A percentile compares a stretch with the other conserved stretches of the same genome.
Evolutionary conservation across 2,113 vertebrate genomes (phyloP).

Genomic region (Tyrannus savana): DNA sequence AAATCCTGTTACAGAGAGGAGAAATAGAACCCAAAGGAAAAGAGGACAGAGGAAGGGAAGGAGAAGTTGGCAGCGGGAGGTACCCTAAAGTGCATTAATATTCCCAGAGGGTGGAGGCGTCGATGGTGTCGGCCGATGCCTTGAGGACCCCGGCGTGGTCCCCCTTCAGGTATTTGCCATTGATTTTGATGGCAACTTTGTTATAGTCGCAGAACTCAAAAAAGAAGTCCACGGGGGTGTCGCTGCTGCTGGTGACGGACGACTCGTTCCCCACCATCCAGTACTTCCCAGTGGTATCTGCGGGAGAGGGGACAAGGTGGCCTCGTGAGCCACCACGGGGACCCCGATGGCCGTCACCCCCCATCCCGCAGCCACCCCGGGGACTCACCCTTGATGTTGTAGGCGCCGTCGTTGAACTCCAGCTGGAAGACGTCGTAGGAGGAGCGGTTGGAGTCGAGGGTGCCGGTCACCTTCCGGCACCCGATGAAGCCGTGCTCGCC

Average conservation of each 20-base stretch:
- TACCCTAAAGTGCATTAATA: slow-evolving; percentile 82
- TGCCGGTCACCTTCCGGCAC: slow-evolving; percentile 95
- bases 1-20: slow-evolving; percentile 46
- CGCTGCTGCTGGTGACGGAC: slow-evolving; percentile 94
- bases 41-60: not conserved
- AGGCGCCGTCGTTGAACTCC: slow-evolving; percentile 91
- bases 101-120: slow-evolving; percentile 94
- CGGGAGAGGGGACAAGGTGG: not conserved
- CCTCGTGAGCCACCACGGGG: not conserved
- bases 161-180: slow-evolving; percentile 92
- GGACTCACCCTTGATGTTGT: slow-evolving; percentile 91
- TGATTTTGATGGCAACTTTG: slow-evolving; percentile 93
- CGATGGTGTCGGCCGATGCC: slow-evolving; percentile 89
- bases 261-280: slow-evolving; percentile 94
- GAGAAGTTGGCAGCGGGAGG: not conserved
- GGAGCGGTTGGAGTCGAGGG: slow-evolving; percentile 95
- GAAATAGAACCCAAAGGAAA: slow-evolving; percentile 13
- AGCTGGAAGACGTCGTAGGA: slow-evolving; percentile 95
- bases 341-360: rapidly evolving
- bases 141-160: slow-evolving; percentile 97
- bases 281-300: slow-evolving; percentile 97
- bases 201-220: slow-evolving; percentile 98
- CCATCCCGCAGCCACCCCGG: rapidly evolving
- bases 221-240: slow-evolving; percentile 91
- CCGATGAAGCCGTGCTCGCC: slow-evolving; percentile 98